Evolutionary conservation across 2,797 vertebrate species (phyloP).

Genomic region (Carcharodon carcharias): DNA sequence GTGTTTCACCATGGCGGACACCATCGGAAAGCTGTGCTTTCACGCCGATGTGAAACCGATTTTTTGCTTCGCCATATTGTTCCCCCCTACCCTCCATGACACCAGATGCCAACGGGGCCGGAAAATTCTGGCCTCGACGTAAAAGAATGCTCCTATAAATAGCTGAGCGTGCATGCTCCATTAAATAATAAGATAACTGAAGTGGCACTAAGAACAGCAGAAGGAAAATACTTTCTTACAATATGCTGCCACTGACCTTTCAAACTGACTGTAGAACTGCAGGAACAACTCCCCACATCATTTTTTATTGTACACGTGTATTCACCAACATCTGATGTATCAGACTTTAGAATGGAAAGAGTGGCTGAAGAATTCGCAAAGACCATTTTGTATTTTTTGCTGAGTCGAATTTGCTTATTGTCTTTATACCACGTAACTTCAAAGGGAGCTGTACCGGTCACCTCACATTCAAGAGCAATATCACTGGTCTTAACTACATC

Average conservation of each 20-base stretch:
- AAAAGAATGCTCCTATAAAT: background rate
- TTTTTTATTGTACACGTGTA: conserved; percentile 90
- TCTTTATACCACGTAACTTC: conserved; percentile 94
- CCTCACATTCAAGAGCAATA: conserved; percentile 78
- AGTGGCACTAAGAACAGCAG: background rate
- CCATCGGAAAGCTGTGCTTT: no score
- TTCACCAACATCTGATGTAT: conserved; percentile 84
- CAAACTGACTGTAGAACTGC: conserved; percentile 73
- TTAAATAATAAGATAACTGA: background rate
- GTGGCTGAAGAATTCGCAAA: conserved; percentile 72
- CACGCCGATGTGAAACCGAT: no score
- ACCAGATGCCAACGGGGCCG: no score
- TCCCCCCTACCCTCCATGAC: no score
- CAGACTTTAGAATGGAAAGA: conserved; percentile 86
- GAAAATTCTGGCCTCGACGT: background rate
- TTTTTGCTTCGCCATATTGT: no score
- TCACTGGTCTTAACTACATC: conserved; percentile 81
- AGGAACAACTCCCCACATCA: conserved; percentile 85
- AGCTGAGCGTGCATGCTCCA: background rate
- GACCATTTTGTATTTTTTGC: conserved; percentile 79
- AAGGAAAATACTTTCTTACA: background rate
- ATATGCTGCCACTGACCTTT: conserved; percentile 77
- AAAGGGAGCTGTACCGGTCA: conserved; percentile 86
- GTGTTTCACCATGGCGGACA: no score
- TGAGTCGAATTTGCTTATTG: conserved; percentile 78